Conservation (phyloP, 2,888 invertebrate genomes). For the Ennomos quercinarius region DNA sequence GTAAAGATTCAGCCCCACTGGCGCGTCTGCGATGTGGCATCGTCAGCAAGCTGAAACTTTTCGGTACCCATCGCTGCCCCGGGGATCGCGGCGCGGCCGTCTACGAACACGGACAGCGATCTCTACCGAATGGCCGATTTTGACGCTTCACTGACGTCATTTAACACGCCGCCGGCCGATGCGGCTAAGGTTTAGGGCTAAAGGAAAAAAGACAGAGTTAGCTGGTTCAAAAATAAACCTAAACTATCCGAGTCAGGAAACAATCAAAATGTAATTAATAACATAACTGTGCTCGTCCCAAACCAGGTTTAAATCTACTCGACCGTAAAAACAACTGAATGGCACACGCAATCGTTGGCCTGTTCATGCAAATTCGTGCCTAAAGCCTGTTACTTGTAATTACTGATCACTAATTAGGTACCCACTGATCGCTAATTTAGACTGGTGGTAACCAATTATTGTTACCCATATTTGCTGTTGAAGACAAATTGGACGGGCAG, state of each 20-base stretch:
- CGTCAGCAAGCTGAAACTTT: no score
- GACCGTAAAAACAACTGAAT: constrained; percentile 13
- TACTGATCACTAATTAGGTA: constrained; percentile 18
- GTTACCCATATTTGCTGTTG: not conserved
- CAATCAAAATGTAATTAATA: constrained; percentile 1
- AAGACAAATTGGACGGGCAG: constrained; percentile 4
- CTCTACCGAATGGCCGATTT: no score
- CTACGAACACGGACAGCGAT: no score
- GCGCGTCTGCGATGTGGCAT: no score
- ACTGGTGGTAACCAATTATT: constrained; percentile 1
- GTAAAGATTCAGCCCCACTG: not conserved
- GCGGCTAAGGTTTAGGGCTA: no score
- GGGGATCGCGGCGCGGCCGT: no score
- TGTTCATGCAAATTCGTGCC: constrained; percentile 16
- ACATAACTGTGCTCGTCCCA: constrained; percentile 8
- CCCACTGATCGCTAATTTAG: constrained; percentile 15
- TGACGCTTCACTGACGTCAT: no score
- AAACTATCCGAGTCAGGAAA: constrained; percentile 2
- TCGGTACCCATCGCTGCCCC: no score
- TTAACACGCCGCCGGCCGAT: no score
- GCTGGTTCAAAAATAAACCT: no score
- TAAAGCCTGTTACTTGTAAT: constrained; percentile 19
- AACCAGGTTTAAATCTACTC: constrained; percentile 6
- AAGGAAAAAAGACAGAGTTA: not conserved
- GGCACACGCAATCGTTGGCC: constrained; percentile 8